Base-by-base conservation (phyloP, 2,888 invertebrate species). In the Eumerus sabulonum region DNA sequence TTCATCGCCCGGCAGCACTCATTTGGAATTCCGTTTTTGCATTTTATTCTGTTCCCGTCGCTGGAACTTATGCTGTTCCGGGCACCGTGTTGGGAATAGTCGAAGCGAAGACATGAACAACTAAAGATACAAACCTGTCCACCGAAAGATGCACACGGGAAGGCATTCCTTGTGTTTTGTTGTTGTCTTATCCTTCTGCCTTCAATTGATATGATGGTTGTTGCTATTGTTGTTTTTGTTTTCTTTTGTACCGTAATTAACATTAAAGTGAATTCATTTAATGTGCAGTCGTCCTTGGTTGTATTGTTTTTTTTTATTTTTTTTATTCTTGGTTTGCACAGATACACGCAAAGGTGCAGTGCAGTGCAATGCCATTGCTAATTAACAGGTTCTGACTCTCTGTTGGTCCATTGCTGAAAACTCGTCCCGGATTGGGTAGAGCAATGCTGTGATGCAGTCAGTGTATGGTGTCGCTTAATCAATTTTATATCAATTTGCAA, bases 401-500 rank as follows among this genome's bases (percentile, higher is more conserved):
- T 2, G 27, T 27, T 27, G 27, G 27, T 27, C 27, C 27, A 27
- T 27, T 27, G 27, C 27, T 27, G 27, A 2, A 27, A n/a, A n/a
- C n/a, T n/a, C n/a, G n/a, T n/a, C n/a, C n/a, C n/a, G n/a, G n/a
- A n/a, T n/a, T n/a, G n/a, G n/a, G n/a, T n/a, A n/a, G n/a, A n/a
- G 27, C 2, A 7, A 27, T 27, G 27, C 27, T 48, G 44, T 38
- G 42, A 54, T 64, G 51, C 64, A 62, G 19, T 45, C 56, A 42
- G 27, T 47, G 5, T 62, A 13, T 35, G 18, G 36, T 44, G 50
- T 59, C 50, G 72, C 44, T 66, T 87, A 88, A 87, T 87, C 87
- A 88, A 88, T 87, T 87, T 87, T 86, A 86, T 86, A 87, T 87
- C 87, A 88, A 88, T 87, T 88, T 88, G 88, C 87, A 85, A 87